Base-by-base conservation (phyloP, 2,797 vertebrate species). In the Lepidocolaptes lacrymiger region DNA sequence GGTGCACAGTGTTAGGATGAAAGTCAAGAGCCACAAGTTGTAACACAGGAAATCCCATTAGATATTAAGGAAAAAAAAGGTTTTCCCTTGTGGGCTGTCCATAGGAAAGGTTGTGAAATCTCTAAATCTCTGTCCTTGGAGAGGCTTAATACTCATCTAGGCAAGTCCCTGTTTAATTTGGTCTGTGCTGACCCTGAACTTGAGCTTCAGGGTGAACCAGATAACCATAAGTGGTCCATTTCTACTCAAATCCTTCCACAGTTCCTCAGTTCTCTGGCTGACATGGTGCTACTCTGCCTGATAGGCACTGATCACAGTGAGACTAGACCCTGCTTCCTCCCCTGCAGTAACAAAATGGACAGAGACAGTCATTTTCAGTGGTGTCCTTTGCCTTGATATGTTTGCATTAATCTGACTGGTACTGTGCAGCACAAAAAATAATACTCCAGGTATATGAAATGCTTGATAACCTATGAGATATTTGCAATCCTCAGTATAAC, bases 381-480 rank as follows among this genome's bases (percentile, higher is more conserved):
- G 2, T 27, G 12, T n/a, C n/a, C 14, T 72, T 2, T 13, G 39
- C 21, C 17, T 58, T 54, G 27, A 6, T 59, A 7, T 30, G 24
- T n/a, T 18, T 82, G 22, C 32, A 39, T 68, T 44, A 82, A 32
- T 10, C 34, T 78, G 61, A 58, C 39, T 88, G 37, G 44, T 37
- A 89, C 7, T 36, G 26, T 68, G 14, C 21, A 44, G 14, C 24
- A 46, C 32, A n/a, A 64, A 81, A 87, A 90, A 62, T 51, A 59
- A n/a, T 46, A 46, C 49, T 68, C 11, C 24, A 83, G 6, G 7
- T 77, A 36, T 41, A 61, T 27, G 16, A 73, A 44, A 52, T 74
- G 18, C 30, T 71, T 67, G 34, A 66, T 71, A 66, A 75, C 24
- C n/a, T 48, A 20, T 66, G 28, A 92, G 85, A 86, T 95, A 81